Evolutionary conservation across 2,113 vertebrate species (phyloP).

Genomic region (Struthio camelus): DNA sequence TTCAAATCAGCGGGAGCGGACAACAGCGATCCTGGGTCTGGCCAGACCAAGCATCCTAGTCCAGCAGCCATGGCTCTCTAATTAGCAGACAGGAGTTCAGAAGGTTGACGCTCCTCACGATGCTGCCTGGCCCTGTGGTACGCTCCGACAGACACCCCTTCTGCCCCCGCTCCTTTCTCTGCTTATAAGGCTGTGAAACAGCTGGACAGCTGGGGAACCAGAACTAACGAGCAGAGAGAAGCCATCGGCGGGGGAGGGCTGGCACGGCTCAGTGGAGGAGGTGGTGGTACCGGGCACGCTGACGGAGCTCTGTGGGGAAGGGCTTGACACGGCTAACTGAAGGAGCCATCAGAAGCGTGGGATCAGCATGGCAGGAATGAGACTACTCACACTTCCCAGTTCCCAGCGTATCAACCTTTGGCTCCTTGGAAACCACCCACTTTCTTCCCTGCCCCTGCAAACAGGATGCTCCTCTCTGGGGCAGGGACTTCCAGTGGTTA

Average conservation of each 20-base stretch:
- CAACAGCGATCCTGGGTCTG: not conserved
- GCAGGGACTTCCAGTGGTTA: not conserved
- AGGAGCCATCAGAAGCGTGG: not conserved
- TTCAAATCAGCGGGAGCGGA: not conserved
- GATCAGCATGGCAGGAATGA: not conserved
- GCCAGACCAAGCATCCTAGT: no score
- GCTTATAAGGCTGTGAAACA: not conserved
- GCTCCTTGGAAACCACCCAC: not conserved
- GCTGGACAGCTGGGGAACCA: rapidly evolving
- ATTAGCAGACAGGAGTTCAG: not conserved
- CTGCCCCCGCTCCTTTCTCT: not conserved
- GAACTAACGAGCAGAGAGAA: not conserved
- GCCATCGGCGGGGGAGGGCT: not conserved
- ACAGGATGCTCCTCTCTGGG: rapidly evolving
- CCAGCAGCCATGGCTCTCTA: not conserved
- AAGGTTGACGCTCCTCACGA: rapidly evolving
- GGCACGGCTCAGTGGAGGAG: not conserved
- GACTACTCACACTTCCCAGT: not conserved
- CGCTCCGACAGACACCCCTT: not conserved
- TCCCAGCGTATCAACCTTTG: not conserved
- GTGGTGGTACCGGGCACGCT: not conserved
- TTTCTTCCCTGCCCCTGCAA: not conserved
- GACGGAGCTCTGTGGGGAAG: not conserved
- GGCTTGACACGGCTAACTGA: not conserved
- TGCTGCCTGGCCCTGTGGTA: not conserved